These are phyloP conservation scores for Orthosia incerta DNA, from an alignment of 2,888 invertebrate genomes.

Conservation along the genomic window DNA sequence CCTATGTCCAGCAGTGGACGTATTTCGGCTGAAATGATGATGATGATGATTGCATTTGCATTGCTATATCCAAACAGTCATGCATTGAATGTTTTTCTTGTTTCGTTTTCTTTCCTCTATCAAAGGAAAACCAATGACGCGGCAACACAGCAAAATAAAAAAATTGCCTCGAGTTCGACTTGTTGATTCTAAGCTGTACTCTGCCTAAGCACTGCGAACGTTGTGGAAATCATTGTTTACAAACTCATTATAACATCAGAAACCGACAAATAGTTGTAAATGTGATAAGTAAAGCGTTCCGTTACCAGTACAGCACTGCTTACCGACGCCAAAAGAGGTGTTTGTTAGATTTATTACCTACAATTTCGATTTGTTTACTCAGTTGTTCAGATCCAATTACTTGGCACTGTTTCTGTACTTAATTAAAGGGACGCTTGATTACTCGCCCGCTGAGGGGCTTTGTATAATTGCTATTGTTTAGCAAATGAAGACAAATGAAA, in stretches of 20 bases:
- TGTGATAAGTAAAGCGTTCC: conserved; percentile 54
- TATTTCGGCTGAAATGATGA: too few species aligned
- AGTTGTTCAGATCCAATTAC: conserved; percentile 91
- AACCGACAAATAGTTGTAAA: conserved; percentile 50
- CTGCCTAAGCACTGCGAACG: background rate
- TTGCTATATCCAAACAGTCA: background rate
- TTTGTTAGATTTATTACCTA: conserved; percentile 90
- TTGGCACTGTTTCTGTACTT: conserved; percentile 91
- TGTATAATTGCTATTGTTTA: conserved; percentile 91
- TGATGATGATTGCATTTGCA: background rate
- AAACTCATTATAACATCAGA: conserved; percentile 41
- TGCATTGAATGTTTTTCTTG: background rate
- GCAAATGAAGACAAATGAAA: conserved; percentile 91
- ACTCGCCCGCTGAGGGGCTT: conserved; percentile 91
- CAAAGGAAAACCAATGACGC: conserved; percentile 22
- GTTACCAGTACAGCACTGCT: conserved; percentile 71
- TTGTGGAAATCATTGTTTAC: conserved; percentile 32
- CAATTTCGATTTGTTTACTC: conserved; percentile 91
- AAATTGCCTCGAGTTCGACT: conserved; percentile 32
- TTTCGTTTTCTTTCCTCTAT: conserved; percentile 9
- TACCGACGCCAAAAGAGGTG: conserved; percentile 87
- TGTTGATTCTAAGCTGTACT: conserved; percentile 55
- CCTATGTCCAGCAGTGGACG: too few species aligned
- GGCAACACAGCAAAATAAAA: conserved; percentile 27
- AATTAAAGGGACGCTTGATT: conserved; percentile 91